Evolutionary conservation across 2,797 vertebrate genomes (phyloP).

Genomic region (Petrocephalus sullivani): DNA sequence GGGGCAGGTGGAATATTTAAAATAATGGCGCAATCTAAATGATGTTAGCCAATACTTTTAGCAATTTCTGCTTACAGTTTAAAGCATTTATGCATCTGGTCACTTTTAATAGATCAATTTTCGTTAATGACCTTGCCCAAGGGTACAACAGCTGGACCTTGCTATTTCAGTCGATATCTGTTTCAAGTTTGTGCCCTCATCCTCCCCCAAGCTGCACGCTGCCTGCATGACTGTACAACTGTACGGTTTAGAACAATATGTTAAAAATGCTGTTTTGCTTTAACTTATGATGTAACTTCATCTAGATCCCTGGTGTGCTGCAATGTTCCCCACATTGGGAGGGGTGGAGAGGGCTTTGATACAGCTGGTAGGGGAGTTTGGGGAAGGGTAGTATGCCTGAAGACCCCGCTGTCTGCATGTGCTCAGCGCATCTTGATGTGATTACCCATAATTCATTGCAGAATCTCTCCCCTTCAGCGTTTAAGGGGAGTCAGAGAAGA

Average conservation of each 20-base stretch:
- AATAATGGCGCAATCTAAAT: neutral
- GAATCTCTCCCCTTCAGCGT: neutral
- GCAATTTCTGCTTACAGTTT: neutral
- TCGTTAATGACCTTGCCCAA: neutral
- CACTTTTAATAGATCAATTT: neutral
- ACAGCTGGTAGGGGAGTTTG: neutral
- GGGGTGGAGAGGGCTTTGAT: neutral
- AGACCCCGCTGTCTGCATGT: neutral
- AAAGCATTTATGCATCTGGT: neutral
- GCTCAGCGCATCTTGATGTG: neutral
- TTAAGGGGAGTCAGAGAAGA: neutral
- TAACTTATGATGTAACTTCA: neutral
- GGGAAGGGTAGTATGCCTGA: neutral
- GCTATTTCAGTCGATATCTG: neutral
- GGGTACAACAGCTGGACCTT: neutral
- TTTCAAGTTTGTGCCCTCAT: neutral
- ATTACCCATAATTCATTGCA: conserved; percentile 3
- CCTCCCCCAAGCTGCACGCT: neutral
- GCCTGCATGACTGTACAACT: neutral
- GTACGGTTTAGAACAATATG: neutral
- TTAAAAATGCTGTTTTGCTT: conserved; percentile 1
- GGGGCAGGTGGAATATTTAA: neutral
- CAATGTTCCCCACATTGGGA: neutral
- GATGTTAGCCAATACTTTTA: neutral
- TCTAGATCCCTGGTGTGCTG: neutral